Conservation (phyloP, 64 coral and sea anemone genomes). For the Cladopsammia gracilis region DNA sequence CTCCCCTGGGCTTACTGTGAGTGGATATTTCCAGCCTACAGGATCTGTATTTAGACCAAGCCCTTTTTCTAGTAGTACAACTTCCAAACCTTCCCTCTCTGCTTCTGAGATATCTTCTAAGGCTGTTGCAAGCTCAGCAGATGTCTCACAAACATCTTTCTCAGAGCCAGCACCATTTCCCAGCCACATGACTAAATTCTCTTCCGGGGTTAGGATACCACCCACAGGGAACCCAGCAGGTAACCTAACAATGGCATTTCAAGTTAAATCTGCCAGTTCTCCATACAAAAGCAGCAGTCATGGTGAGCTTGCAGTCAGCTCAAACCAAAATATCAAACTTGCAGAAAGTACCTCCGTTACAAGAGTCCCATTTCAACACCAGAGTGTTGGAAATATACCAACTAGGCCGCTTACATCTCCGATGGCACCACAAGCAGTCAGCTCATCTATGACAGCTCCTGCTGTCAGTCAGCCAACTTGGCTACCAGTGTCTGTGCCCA, state of each 20-base stretch:
- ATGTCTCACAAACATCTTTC: neutral
- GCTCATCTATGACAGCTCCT: neutral
- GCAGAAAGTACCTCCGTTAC: neutral
- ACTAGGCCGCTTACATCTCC: neutral
- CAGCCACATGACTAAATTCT: constrained; percentile 24
- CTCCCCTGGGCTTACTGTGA: constrained; percentile 59
- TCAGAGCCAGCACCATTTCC: constrained; percentile 21
- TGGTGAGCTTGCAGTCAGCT: neutral
- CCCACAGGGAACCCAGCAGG: neutral
- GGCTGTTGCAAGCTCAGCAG: neutral
- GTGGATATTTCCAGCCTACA: constrained; percentile 64
- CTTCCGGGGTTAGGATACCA: neutral
- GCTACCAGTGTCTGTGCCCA: neutral
- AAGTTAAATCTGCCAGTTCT: neutral
- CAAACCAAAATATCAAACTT: neutral
- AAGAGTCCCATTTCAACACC: neutral
- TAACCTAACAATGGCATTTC: neutral
- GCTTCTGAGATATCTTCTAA: neutral
- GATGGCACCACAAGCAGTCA: neutral
- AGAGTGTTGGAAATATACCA: neutral
- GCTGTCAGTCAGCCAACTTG: neutral
- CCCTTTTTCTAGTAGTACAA: neutral
- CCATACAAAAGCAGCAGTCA: neutral
- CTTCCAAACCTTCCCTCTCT: neutral
- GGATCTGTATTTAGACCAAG: constrained; percentile 72